Conservation (phyloP, 2,797 vertebrate genomes). For the Sternotherus odoratus region DNA sequence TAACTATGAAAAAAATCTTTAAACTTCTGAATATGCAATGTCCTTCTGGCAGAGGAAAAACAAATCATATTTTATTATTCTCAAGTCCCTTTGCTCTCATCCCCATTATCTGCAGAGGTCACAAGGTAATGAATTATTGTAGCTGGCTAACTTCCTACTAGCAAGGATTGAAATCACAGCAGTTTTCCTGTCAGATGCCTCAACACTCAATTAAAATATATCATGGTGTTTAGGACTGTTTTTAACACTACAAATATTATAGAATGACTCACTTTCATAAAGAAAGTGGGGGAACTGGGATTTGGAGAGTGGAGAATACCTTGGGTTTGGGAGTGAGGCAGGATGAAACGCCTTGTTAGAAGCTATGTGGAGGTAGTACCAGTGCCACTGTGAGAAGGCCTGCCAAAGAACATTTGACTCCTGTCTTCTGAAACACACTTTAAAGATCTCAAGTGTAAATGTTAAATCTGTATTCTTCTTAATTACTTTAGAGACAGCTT, state of each 20-base stretch:
- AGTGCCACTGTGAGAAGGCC: too few species aligned
- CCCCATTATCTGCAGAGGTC: slow-evolving; percentile 30
- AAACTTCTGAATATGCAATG: background rate
- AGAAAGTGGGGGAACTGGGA: background rate
- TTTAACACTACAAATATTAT: slow-evolving; percentile 54
- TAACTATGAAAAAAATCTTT: slow-evolving; percentile 38
- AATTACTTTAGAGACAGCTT: too few species aligned
- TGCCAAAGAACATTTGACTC: background rate
- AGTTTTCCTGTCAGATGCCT: background rate
- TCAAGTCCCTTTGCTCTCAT: background rate
- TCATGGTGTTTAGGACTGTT: slow-evolving; percentile 34
- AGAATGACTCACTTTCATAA: background rate
- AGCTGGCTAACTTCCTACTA: background rate
- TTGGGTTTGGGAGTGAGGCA: background rate
- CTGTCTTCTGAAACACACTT: background rate
- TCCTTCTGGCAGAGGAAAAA: slow-evolving; percentile 22
- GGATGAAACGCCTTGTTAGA: background rate
- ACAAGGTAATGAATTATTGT: slow-evolving; percentile 3
- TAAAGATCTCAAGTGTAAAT: background rate
- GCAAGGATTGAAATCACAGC: background rate
- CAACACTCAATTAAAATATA: slow-evolving; percentile 32
- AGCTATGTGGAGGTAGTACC: background rate
- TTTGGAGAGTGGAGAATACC: background rate
- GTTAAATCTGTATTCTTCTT: background rate
- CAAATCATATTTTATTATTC: slow-evolving; percentile 20